Evolutionary conservation across 2,888 invertebrate genomes (phyloP).

Genomic region (Odontocolon sp.): DNA sequence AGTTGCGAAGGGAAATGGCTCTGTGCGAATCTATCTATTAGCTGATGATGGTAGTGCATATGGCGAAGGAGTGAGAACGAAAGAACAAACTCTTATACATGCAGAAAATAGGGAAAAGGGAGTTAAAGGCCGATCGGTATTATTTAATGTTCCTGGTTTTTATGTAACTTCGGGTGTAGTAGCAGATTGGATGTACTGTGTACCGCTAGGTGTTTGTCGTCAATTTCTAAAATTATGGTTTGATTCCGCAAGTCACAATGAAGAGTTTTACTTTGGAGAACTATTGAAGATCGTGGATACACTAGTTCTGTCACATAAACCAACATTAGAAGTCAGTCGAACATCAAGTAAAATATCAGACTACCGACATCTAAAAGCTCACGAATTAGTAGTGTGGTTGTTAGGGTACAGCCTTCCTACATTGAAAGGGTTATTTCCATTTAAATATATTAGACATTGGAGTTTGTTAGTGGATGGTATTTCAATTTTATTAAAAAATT

Average conservation of each 20-base stretch:
- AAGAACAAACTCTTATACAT: constrained; percentile 28
- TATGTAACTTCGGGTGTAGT: constrained; percentile 23
- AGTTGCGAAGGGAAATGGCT: constrained; percentile 54
- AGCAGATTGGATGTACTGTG: constrained; percentile 48
- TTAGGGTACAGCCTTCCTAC: constrained; percentile 29
- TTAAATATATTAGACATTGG: constrained; percentile 17
- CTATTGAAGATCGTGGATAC: background rate
- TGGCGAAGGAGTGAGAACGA: constrained; percentile 19
- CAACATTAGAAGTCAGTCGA: constrained; percentile 17
- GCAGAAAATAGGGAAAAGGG: constrained; percentile 33
- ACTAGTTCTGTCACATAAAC: background rate
- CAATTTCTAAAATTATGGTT: constrained; percentile 46
- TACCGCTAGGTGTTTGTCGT: constrained; percentile 33
- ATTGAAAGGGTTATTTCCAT: background rate
- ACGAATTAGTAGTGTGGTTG: constrained; percentile 29
- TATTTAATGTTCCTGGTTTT: constrained; percentile 36
- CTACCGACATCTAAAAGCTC: constrained; percentile 13
- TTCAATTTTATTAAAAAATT: constrained; percentile 29
- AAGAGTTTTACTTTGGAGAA: constrained; percentile 19
- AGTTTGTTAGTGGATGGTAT: constrained; percentile 32
- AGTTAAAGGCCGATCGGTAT: constrained; percentile 26
- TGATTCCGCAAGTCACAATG: background rate
- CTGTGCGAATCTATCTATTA: constrained; percentile 53
- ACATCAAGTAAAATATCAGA: constrained; percentile 32
- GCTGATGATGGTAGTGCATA: constrained; percentile 7